Evolutionary conservation across 1,140 invertebrate species (phyloP), one percentile per base, ranked within the genome.

Genomic region (Pseudoatta argentina): DNA sequence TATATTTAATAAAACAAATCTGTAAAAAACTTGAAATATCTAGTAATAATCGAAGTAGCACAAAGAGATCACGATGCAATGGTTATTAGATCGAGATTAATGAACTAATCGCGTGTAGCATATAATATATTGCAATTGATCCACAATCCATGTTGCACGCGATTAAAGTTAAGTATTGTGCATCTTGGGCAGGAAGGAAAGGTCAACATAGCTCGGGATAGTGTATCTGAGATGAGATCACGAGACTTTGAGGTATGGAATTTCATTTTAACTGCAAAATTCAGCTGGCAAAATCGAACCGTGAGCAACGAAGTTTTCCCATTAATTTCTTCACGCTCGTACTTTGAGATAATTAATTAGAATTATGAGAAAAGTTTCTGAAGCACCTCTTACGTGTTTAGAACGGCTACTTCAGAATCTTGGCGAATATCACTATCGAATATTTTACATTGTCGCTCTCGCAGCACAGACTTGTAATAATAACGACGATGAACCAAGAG

Each of bases 301-400:
- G 14, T 34, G 57, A 44, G 72, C 34, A 34, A 72, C 61, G 34
- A 88, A 86, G 75, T 89, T 89, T 64, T 39, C 61, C 87, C 77
- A 86, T 89, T 86, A 89, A 89, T 89, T 89, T 88, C 88, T 88
- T 86, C 77, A 64, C 76, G 53, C 76, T 53, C 34, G 59, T 66
- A 85, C 61, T 67, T 86, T 24, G 27, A 78, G 27, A 51, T 67
- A 57, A 79, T 89, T 88, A 89, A 89, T 89, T 89, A 88, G 57
- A 89, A 86, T 89, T 86, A 79, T 86, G 76, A 85, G 63, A 87
- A 89, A 86, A 86, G 87, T 86, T 89, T 18, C 39, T 16, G 39
- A 55, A 89, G 57, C 87, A 89, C 88, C 88, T 89, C 87, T 89
- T 88, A 89, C 88, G 63, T 89, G 83, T 88, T 88, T 89, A 88